Evolutionary conservation across 2,113 vertebrate species (phyloP).

Genomic region (Apteryx owenii): DNA sequence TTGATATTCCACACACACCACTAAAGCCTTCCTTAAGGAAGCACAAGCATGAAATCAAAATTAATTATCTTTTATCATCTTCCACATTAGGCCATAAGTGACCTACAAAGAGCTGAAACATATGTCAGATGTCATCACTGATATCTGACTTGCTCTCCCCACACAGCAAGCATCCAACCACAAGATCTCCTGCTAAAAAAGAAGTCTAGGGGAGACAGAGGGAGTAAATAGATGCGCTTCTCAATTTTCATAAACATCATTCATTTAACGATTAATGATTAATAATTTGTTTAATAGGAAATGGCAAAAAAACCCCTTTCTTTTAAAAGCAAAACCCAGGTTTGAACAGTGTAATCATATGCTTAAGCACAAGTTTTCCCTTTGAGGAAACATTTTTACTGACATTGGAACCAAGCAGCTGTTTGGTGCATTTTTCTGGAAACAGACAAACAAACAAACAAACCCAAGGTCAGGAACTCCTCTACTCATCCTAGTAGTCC

Average conservation of each 20-base stretch:
- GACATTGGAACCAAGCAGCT: neutral
- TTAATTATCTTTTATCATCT: slow-evolving; percentile 45
- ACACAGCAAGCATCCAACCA: neutral
- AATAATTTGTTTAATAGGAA: neutral
- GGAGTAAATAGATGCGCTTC: neutral
- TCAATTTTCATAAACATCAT: neutral
- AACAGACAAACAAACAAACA: neutral
- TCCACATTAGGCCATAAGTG: neutral
- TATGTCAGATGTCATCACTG: slow-evolving; percentile 38
- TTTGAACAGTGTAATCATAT: neutral
- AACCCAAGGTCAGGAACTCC: neutral
- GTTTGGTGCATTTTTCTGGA: neutral
- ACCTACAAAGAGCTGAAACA: slow-evolving; percentile 36
- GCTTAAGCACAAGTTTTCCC: neutral
- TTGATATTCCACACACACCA: neutral
- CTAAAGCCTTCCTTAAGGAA: slow-evolving; percentile 24
- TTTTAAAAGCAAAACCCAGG: neutral
- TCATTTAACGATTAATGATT: neutral
- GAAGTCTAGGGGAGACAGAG: neutral
- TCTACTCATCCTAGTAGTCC: neutral
- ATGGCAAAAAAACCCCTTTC: neutral
- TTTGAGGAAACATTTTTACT: neutral
- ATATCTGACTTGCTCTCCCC: neutral
- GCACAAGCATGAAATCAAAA: slow-evolving; percentile 38
- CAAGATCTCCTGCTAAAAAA: neutral